These are phyloP conservation scores for Limnothrissa miodon DNA, from an alignment of 2,113 vertebrate species.

Conservation along the genomic window DNA sequence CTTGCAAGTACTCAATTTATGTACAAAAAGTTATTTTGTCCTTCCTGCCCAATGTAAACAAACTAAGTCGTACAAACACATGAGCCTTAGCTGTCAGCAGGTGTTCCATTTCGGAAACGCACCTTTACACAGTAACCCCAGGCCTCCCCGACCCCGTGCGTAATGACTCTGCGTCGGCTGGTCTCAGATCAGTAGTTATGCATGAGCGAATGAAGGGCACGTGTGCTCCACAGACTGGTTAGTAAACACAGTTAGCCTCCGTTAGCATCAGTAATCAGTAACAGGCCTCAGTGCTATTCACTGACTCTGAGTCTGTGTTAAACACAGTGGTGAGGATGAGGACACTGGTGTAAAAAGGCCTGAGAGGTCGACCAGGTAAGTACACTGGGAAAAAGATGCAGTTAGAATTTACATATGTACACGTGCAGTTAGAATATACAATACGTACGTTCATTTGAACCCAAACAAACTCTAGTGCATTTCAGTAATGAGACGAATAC, in stretches of 20 bases:
- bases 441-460: too few relatives aligned
- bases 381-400: too few relatives aligned
- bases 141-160: neutral
- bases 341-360: too few relatives aligned
- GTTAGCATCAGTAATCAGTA: constrained; percentile 17
- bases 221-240: neutral
- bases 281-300: neutral
- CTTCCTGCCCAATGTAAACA: neutral
- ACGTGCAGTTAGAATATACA: too few relatives aligned
- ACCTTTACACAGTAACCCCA: neutral
- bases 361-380: too few relatives aligned
- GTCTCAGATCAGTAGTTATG: neutral
- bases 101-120: neutral
- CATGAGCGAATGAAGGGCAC: neutral
- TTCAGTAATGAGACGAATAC: too few relatives aligned
- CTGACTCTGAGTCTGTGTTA: neutral
- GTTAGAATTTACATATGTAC: too few relatives aligned
- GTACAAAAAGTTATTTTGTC: neutral
- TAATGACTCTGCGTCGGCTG: neutral
- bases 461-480: too few relatives aligned
- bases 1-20: neutral
- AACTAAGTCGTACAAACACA: neutral
- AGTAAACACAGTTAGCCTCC: neutral
- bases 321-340: too few relatives aligned
- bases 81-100: neutral